Conservation (phyloP, 2,888 invertebrate species). For the Lasius fuliginosus region DNA sequence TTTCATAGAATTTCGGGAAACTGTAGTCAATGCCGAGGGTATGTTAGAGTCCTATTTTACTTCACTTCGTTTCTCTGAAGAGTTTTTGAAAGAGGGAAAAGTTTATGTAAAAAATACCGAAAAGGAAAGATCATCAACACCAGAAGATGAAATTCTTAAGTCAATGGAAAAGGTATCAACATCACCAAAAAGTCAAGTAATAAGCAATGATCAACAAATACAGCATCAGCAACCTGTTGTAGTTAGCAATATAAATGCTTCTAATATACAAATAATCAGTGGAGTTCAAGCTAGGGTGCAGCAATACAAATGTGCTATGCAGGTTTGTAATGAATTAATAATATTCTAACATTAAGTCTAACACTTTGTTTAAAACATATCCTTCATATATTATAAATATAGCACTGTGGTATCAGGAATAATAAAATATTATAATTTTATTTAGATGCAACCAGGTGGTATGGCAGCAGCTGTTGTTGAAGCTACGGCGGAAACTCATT, state of each 20-base stretch:
- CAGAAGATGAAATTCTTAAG: conserved; percentile 80
- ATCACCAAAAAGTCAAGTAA: conserved; percentile 68
- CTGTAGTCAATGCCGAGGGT: conserved; percentile 89
- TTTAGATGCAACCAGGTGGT: conserved; percentile 84
- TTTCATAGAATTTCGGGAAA: conserved; percentile 89
- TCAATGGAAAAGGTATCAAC: conserved; percentile 75
- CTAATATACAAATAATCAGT: conserved; percentile 86
- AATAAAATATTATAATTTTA: conserved; percentile 3
- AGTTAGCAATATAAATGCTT: conserved; percentile 84
- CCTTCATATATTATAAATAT: neutral
- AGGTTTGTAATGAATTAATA: conserved; percentile 79
- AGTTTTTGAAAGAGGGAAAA: conserved; percentile 89
- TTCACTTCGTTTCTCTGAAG: conserved; percentile 88
- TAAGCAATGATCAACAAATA: conserved; percentile 73
- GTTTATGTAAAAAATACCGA: conserved; percentile 85
- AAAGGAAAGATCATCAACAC: conserved; percentile 79
- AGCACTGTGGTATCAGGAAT: neutral
- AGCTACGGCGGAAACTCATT: conserved; percentile 85
- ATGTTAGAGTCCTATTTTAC: conserved; percentile 91
- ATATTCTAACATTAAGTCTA: neutral
- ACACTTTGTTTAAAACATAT: neutral
- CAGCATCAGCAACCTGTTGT: conserved; percentile 83
- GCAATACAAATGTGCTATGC: conserved; percentile 86
- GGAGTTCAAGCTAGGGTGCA: conserved; percentile 85
- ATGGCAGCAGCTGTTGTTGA: conserved; percentile 85